These are phyloP conservation scores for Macropis europaea DNA, from an alignment of 2,888 invertebrate species.

Conservation along the genomic window DNA sequence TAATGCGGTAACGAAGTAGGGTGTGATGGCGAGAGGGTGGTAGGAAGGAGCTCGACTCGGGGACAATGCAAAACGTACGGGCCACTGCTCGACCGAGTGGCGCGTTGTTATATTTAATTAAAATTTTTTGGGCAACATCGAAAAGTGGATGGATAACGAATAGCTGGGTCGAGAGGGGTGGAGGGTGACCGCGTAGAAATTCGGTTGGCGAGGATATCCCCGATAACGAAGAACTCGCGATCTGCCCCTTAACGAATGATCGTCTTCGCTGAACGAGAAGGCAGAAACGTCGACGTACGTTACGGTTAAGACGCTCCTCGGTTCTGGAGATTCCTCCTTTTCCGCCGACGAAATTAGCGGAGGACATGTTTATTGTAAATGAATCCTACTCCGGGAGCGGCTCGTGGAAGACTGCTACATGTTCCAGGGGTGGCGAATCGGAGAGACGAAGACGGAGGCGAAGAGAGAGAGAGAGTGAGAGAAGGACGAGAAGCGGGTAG, in stretches of 20 bases:
- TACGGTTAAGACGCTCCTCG: slow-evolving; percentile 63
- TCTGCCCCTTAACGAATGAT: slow-evolving; percentile 51
- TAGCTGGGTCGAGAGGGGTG: neutral
- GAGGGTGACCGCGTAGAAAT: slow-evolving; percentile 21
- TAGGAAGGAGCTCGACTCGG: slow-evolving; percentile 1
- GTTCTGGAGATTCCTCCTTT: slow-evolving; percentile 65
- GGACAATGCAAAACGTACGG: slow-evolving; percentile 6
- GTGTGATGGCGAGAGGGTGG: too few relatives aligned
- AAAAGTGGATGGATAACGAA: slow-evolving; percentile 15
- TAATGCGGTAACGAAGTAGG: slow-evolving; percentile 13
- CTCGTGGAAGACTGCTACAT: slow-evolving; percentile 61
- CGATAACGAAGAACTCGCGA: slow-evolving; percentile 47
- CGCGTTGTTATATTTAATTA: slow-evolving; percentile 41
- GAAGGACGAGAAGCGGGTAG: slow-evolving; percentile 46
- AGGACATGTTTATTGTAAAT: slow-evolving; percentile 79
- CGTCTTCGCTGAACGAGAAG: slow-evolving; percentile 50
- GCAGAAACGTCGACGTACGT: slow-evolving; percentile 62
- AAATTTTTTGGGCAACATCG: slow-evolving; percentile 24
- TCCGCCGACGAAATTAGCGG: slow-evolving; percentile 74
- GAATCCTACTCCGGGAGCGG: slow-evolving; percentile 71
- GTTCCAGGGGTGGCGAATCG: slow-evolving; percentile 50
- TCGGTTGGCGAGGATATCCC: slow-evolving; percentile 32
- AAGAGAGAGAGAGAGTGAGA: slow-evolving; percentile 36
- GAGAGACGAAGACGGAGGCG: slow-evolving; percentile 40
- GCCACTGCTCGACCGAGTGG: neutral